Conservation (phyloP, 2,797 vertebrate genomes). For the Phoxinus dragarum region DNA sequence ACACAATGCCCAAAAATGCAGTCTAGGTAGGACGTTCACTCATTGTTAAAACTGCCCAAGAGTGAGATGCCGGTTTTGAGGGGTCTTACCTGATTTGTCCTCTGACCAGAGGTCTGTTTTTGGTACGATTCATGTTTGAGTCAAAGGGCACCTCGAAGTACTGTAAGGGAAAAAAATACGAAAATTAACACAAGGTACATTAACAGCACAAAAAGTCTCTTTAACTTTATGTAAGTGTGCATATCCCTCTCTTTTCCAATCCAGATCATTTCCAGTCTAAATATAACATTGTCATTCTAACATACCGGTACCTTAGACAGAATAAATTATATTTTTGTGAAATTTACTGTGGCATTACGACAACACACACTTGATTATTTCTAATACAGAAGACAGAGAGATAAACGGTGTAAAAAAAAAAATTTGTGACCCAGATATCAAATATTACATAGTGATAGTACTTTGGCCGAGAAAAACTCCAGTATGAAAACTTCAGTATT, state of each 20-base stretch:
- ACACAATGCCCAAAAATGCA: background rate
- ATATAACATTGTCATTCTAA: background rate
- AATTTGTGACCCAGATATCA: background rate
- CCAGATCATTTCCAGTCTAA: background rate
- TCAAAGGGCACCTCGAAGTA: conserved; percentile 99
- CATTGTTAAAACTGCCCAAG: background rate
- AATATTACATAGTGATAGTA: background rate
- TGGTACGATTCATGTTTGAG: conserved; percentile 99
- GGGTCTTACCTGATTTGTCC: conserved; percentile 93
- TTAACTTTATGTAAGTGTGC: background rate
- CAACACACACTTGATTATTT: background rate
- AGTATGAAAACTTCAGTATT: background rate
- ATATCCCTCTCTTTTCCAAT: background rate
- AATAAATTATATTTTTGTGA: background rate
- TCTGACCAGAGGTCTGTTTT: conserved; percentile 95
- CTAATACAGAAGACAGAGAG: background rate
- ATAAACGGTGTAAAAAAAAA: too few relatives aligned
- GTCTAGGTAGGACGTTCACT: too few relatives aligned
- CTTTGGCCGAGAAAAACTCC: background rate
- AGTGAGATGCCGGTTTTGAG: conserved; percentile 10
- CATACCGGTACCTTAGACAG: background rate
- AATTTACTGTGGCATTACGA: background rate
- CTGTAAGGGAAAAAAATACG: conserved; percentile 78
- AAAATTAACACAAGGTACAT: conserved; percentile 37
- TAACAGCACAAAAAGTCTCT: background rate